Evolutionary conservation across 1,140 invertebrate genomes (phyloP), one percentile per base, ranked within the genome.

Genomic region (Leptinotarsa texana): DNA sequence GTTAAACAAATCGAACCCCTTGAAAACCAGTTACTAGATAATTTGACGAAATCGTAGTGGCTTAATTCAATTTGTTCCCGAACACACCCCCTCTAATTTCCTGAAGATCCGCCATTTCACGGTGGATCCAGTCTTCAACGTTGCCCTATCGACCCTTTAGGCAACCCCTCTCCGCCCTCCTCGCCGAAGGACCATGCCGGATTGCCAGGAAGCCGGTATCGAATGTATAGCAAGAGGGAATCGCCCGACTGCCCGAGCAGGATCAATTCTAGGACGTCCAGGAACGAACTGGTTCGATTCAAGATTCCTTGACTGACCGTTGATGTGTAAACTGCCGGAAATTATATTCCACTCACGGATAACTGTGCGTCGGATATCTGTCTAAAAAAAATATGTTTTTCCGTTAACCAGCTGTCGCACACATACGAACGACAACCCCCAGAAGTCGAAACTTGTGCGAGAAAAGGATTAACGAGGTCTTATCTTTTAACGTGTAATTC

Each of bases 81-180:
- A 57, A 57, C 51, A 57, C 51, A 57, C 51, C 51, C 51, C 51
- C 51, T 15, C 51, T 57, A 57, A 57, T 57, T 57, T 57, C 51
- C 51, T 18, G 17, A n/a, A 57, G 51, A n/a, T 57, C 51, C 51
- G 33, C 51, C 51, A 57, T 57, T 57, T 8, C 51, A 57, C 51
- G 51, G 51, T 18, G 51, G 17, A 57, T 57, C 51, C n/a, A 18
- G 17, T 57, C 51, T 57, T 57, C n/a, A 42, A 57, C n/a, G 51
- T 57, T 57, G n/a, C 13, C n/a, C 51, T 57, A 57, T 57, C 51
- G 51, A 57, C 51, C 51, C 51, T 57, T 42, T n/a, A 57, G 15
- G 51, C 51, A 13, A 57, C 51, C 51, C 51, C n/a, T 18, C 51
- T 13, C 51, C 51, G 4, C 51, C 51, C 13, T 57, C 15, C 17